Percentiles rank a stretch among this genome's conserved stretches.
phyloP scores from a whole-genome alignment of 1,140 invertebrate genomes.

The Maconellicoccus hirsutus region DNA sequence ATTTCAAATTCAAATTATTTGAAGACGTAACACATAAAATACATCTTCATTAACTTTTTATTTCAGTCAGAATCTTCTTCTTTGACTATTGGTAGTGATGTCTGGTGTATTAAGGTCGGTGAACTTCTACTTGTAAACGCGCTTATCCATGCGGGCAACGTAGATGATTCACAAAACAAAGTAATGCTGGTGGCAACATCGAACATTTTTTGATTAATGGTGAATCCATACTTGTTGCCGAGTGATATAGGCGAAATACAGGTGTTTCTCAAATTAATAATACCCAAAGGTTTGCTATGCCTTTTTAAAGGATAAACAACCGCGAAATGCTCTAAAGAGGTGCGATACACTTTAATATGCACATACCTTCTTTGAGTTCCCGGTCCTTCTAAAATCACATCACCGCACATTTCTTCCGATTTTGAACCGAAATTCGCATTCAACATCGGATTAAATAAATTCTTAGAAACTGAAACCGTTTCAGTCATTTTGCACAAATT shows the following conservation, averaged over 20 bases:
- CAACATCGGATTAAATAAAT: neutral
- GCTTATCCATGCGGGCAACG: slow-evolving; percentile 48
- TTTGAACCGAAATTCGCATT: neutral
- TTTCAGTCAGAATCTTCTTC: slow-evolving; percentile 40
- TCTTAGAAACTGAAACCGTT: neutral
- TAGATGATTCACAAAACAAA: slow-evolving; percentile 44
- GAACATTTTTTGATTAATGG: slow-evolving; percentile 46
- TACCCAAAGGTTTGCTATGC: slow-evolving; percentile 46
- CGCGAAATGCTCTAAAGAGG: slow-evolving; percentile 52
- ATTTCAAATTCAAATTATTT: no score
- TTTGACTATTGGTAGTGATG: slow-evolving; percentile 46
- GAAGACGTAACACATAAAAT: no score
- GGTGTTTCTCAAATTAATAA: slow-evolving; percentile 49
- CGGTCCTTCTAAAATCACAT: slow-evolving; percentile 45
- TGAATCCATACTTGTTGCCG: slow-evolving; percentile 40
- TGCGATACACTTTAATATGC: slow-evolving; percentile 51
- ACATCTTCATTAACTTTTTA: neutral
- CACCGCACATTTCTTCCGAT: slow-evolving; percentile 49
- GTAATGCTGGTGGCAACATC: slow-evolving; percentile 46
- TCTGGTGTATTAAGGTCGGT: slow-evolving; percentile 39
- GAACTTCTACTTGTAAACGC: slow-evolving; percentile 45
- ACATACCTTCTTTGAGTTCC: slow-evolving; percentile 46
- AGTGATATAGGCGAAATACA: slow-evolving; percentile 34
- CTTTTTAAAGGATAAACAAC: slow-evolving; percentile 53
- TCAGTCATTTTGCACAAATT: neutral